These are phyloP conservation scores for Mesaphorura yosii DNA, from an alignment of 1,140 invertebrate species.

Conservation along the genomic window DNA sequence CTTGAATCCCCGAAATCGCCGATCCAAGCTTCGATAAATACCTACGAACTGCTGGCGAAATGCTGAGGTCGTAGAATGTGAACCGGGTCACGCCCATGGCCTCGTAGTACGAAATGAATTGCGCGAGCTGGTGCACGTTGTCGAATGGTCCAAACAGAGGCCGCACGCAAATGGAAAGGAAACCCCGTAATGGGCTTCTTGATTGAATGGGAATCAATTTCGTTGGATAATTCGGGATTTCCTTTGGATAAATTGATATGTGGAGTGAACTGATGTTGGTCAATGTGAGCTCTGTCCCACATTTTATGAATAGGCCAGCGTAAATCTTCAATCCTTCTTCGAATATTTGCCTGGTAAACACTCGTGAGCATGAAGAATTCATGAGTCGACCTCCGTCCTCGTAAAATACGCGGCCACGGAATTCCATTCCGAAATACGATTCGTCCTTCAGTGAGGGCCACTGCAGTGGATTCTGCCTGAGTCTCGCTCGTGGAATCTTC, in stretches of 20 bases:
- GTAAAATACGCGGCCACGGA: conserved; percentile 21
- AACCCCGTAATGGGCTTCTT: background rate
- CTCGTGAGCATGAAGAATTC: background rate
- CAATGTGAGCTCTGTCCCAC: conserved; percentile 7
- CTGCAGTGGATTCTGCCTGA: conserved; percentile 9
- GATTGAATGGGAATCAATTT: conserved; percentile 19
- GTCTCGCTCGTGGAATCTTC: conserved; percentile 8
- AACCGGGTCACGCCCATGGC: conserved; percentile 21
- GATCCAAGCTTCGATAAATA: conserved; percentile 8
- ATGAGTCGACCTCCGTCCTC: background rate
- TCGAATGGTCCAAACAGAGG: conserved; percentile 27
- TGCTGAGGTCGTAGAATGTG: conserved; percentile 23
- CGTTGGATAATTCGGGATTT: conserved; percentile 15
- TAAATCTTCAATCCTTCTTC: conserved; percentile 28
- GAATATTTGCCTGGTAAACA: conserved; percentile 21
- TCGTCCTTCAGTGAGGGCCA: conserved; percentile 21
- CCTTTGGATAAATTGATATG: conserved; percentile 17
- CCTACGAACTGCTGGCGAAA: conserved; percentile 7
- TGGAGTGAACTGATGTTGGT: background rate
- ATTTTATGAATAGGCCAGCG: conserved; percentile 24
- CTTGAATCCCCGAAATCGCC: background rate
- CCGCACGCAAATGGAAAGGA: conserved; percentile 18
- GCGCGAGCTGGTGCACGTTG: conserved; percentile 12
- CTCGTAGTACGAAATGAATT: conserved; percentile 26
- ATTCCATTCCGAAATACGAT: conserved; percentile 2